Evolutionary conservation across 2,113 vertebrate genomes (phyloP), one percentile per base, ranked within the genome.

Genomic region (Entomyzon cyanotis): DNA sequence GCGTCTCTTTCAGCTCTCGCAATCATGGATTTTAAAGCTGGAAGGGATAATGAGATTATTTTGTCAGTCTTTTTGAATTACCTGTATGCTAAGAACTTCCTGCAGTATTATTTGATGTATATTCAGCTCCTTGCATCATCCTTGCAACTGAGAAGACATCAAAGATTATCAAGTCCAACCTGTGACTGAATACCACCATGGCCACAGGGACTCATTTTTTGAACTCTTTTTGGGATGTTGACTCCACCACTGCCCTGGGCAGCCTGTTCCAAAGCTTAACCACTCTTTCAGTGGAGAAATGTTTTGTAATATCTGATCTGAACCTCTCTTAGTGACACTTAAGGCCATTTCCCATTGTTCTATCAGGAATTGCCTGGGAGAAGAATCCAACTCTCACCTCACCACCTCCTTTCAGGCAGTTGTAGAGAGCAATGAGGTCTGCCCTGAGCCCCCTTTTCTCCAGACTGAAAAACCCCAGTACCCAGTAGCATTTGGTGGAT

Each of bases 21-120:
- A 87, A 2, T 75, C 41, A 22, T 37, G 41, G 69, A 47, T 87
- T 93, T 94, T 82, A 89, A 89, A 84, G 69, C 64, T 71, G 24
- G 58, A 91, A 70, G 37, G 77, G 77, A 92, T 88, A 42, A 75
- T 78, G 69, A 89, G 80, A 81, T 95, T 90, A 56, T 90, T 90
- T 85, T 86, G 75, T 55, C 71, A 79, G 44, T 69, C 53, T 49
- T 88, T 64, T 21, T 73, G n/a, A 59, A 83, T 83, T 81, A 86
- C 23, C 31, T 88, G 20, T 9, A 5, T 3, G 2, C 28, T 9
- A 41, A 88, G 44, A 79, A 31, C 4, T 59, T 47, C 20, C 12
- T 76, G 67, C 47, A 9, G 7, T 42, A 24, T 63, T 85, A 58
- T 33, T 81, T 0, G 1, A 19, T 55, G 28, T 39, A 8, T 35